Percentiles rank a stretch among this genome's conserved stretches.
Conservation (phyloP, 2,113 vertebrate genomes). For the Protobothrops mucrosquamatus region DNA sequence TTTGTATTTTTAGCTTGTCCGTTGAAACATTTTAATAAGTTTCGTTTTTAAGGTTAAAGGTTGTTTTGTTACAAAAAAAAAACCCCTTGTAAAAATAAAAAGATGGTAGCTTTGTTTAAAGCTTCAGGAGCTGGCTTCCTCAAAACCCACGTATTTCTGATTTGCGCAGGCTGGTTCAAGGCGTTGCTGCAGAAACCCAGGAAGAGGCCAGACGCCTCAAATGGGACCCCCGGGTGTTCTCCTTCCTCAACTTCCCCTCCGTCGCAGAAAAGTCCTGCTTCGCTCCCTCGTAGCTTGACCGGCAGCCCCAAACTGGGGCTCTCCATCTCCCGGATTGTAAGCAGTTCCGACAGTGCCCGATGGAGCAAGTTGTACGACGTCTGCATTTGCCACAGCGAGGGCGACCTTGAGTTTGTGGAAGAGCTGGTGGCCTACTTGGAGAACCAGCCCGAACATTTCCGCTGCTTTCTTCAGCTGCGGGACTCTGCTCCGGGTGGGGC, state of each 20-base stretch:
- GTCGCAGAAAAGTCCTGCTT: not conserved
- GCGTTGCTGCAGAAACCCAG: conserved; percentile 58
- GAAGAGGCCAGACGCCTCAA: not conserved
- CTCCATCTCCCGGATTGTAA: fast-evolving
- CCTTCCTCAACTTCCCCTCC: conserved; percentile 13
- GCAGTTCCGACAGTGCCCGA: conserved; percentile 40
- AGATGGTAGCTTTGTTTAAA: not conserved
- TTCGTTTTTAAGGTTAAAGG: not conserved
- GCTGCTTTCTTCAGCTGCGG: conserved; percentile 83
- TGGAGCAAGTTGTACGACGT: conserved; percentile 78
- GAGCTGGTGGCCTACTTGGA: conserved; percentile 81
- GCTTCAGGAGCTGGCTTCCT: not conserved
- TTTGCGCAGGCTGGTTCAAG: conserved; percentile 69
- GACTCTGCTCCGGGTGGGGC: conserved; percentile 70
- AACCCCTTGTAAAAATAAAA: not conserved
- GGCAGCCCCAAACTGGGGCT: fast-evolving
- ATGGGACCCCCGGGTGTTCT: fast-evolving
- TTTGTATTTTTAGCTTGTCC: not conserved
- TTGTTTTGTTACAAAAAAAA: not conserved
- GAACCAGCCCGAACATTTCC: conserved; percentile 59
- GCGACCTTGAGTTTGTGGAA: conserved; percentile 71
- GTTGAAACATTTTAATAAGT: not conserved
- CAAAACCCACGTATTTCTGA: not conserved
- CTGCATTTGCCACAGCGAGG: conserved; percentile 82
- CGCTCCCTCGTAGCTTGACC: not conserved